These are phyloP conservation scores for Neodiprion pinetum DNA, from an alignment of 1,140 invertebrate species.

Conservation along the genomic window DNA sequence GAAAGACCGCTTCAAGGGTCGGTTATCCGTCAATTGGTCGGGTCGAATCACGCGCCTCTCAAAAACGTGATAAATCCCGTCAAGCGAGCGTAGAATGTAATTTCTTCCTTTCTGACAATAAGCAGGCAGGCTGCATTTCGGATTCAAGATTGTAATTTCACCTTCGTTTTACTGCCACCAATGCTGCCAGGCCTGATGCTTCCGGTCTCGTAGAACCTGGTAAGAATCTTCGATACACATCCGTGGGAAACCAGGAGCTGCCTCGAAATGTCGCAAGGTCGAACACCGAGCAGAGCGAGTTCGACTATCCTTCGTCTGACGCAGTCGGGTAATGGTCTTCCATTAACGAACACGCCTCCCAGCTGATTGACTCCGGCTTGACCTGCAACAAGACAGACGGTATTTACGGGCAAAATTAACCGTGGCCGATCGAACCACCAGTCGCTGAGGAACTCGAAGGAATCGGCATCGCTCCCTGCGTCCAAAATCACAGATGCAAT, in stretches of 20 bases:
- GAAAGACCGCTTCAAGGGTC: too few relatives aligned
- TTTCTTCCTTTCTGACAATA: too few relatives aligned
- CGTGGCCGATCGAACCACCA: too few relatives aligned
- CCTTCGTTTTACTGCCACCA: slow-evolving; percentile 91
- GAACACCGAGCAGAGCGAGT: slow-evolving; percentile 86
- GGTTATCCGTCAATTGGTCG: too few relatives aligned
- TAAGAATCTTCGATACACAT: slow-evolving; percentile 96
- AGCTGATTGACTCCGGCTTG: slow-evolving; percentile 96
- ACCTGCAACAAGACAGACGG: slow-evolving; percentile 65
- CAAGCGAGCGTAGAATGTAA: too few relatives aligned
- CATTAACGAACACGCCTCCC: slow-evolving; percentile 96
- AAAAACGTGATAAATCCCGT: too few relatives aligned
- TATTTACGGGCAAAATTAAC: too few relatives aligned
- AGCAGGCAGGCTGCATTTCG: too few relatives aligned
- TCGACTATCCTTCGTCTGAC: slow-evolving; percentile 94
- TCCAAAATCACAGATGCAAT: too few relatives aligned
- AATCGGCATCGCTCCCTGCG: too few relatives aligned
- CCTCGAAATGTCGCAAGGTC: slow-evolving; percentile 95
- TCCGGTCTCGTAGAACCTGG: slow-evolving; percentile 94
- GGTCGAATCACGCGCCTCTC: too few relatives aligned
- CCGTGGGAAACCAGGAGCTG: slow-evolving; percentile 96
- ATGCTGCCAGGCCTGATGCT: slow-evolving; percentile 91
- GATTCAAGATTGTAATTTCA: slow-evolving; percentile 50
- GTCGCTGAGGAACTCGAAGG: too few relatives aligned
- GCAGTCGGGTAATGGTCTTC: slow-evolving; percentile 90